These are phyloP conservation scores for Rhinogobio ventralis DNA, from an alignment of 2,797 vertebrate species.

Conservation along the genomic window DNA sequence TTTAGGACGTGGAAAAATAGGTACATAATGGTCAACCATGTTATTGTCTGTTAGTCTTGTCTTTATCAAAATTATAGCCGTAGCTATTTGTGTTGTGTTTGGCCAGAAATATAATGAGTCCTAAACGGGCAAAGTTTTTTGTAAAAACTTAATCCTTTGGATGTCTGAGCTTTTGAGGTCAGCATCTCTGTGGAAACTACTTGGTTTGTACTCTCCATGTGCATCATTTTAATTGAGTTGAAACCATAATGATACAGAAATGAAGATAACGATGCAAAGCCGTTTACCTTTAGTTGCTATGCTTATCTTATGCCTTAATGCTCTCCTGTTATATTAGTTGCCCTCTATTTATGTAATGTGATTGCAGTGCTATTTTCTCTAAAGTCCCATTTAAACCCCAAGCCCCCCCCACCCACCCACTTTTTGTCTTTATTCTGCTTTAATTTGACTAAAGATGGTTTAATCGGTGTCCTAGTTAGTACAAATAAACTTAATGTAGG, in stretches of 20 bases:
- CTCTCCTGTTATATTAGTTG: not conserved
- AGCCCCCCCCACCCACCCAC: too few relatives aligned
- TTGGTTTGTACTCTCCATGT: not conserved
- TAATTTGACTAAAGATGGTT: slow-evolving; percentile 14
- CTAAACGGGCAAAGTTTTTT: not conserved
- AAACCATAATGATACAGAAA: not conserved
- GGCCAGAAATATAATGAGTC: slow-evolving; percentile 7
- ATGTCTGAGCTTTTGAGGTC: not conserved
- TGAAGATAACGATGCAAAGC: slow-evolving; percentile 8
- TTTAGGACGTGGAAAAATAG: not conserved
- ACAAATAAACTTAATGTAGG: slow-evolving; percentile 7
- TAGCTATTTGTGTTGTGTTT: not conserved
- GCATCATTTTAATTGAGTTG: slow-evolving; percentile 9
- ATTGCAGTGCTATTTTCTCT: not conserved
- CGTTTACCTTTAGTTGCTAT: slow-evolving; percentile 4
- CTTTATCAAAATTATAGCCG: not conserved
- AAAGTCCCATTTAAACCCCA: too few relatives aligned
- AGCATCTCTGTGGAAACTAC: not conserved
- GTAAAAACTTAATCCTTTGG: not conserved
- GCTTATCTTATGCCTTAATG: not conserved
- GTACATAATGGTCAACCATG: not conserved
- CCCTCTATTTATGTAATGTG: not conserved
- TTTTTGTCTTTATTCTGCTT: not conserved
- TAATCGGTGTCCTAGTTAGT: slow-evolving; percentile 13
- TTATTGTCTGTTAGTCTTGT: not conserved